Percentiles rank a stretch among this genome's conserved stretches.
Conservation (phyloP, 2,888 invertebrate species). For the Stenichneumon culpator region DNA sequence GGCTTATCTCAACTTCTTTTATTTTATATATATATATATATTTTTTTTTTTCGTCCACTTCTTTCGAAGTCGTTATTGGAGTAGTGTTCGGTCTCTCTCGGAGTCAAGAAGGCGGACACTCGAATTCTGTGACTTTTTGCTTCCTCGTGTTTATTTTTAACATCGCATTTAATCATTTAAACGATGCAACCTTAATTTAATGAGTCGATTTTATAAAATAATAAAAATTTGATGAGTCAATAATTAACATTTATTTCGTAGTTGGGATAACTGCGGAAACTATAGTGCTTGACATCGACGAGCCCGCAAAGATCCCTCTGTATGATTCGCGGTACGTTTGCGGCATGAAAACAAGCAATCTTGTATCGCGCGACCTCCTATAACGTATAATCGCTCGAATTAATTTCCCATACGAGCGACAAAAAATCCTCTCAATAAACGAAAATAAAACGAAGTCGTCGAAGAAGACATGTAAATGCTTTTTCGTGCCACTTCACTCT, state of each 20-base stretch:
- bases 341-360: neutral
- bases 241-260: no score
- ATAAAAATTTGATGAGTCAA: no score
- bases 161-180: no score
- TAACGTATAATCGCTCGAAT: conserved; percentile 51
- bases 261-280: conserved; percentile 18
- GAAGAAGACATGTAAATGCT: conserved; percentile 59
- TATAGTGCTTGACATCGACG: neutral
- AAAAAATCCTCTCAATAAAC: neutral
- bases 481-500: no score
- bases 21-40: neutral
- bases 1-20: conserved; percentile 4
- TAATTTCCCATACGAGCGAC: conserved; percentile 38
- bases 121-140: neutral
- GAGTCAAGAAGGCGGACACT: no score
- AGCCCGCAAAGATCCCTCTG: neutral
- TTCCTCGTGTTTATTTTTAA: neutral
- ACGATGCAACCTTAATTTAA: no score
- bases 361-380: conserved; percentile 35
- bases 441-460: neutral
- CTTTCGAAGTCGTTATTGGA: neutral
- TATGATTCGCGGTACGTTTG: conserved; percentile 20
- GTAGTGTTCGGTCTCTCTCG: no score
- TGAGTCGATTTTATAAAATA: no score
- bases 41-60: conserved; percentile 10